These are phyloP conservation scores for Trogon surrucura DNA, from an alignment of 2,113 vertebrate species.

Conservation along the genomic window DNA sequence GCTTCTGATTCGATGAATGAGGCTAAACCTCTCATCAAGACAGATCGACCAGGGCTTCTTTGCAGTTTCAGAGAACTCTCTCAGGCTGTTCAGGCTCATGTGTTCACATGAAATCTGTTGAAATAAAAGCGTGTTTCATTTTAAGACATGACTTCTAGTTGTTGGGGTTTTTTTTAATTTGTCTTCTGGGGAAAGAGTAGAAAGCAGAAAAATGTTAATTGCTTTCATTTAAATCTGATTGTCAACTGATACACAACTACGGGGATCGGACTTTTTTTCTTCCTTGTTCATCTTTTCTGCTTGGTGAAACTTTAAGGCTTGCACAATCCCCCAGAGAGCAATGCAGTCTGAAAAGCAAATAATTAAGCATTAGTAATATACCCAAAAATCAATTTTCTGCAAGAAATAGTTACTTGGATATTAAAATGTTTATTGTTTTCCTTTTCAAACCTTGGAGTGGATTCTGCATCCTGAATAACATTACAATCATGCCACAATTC, in stretches of 20 bases:
- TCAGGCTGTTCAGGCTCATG: slow-evolving; percentile 49
- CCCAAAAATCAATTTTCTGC: not conserved
- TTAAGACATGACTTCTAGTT: not conserved
- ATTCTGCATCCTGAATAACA: not conserved
- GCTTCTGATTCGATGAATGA: slow-evolving; percentile 76
- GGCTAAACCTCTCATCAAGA: slow-evolving; percentile 82
- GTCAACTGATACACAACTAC: not conserved
- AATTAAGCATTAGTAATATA: slow-evolving; percentile 39
- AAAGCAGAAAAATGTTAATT: slow-evolving; percentile 5
- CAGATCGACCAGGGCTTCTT: slow-evolving; percentile 81
- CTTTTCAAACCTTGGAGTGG: not conserved
- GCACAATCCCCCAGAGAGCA: not conserved
- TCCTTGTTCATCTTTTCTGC: slow-evolving; percentile 1
- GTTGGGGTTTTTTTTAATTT: not conserved
- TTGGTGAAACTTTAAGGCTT: slow-evolving; percentile 15
- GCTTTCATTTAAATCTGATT: slow-evolving; percentile 5
- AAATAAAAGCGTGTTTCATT: slow-evolving; percentile 56
- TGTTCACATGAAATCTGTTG: slow-evolving; percentile 79
- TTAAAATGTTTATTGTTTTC: not conserved
- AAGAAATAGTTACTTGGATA: not conserved
- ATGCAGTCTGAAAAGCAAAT: slow-evolving; percentile 31
- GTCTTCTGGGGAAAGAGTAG: not conserved
- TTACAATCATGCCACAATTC: not conserved
- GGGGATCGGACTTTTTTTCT: not conserved
- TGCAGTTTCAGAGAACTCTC: not conserved